These are phyloP conservation scores for Catocala sponsa DNA, from an alignment of 2,888 invertebrate genomes.

Conservation along the genomic window DNA sequence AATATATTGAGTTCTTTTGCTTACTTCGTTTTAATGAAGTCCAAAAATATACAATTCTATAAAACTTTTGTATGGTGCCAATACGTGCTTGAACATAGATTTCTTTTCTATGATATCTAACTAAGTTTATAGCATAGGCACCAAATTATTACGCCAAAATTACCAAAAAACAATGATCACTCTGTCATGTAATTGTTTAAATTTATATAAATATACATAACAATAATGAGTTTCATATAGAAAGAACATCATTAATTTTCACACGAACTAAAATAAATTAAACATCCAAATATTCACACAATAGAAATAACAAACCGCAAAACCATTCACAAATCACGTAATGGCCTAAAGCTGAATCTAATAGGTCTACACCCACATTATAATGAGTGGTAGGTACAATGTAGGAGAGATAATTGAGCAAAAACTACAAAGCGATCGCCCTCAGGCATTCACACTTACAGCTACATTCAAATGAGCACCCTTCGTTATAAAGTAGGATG, in stretches of 20 bases:
- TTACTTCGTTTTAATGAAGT: too few species aligned
- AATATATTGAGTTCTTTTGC: too few species aligned
- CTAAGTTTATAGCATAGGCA: too few species aligned
- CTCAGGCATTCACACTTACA: slow-evolving; percentile 68
- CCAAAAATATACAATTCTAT: too few species aligned
- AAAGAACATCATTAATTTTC: neutral
- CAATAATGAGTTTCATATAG: too few species aligned
- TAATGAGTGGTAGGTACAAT: slow-evolving; percentile 78
- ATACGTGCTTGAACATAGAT: too few species aligned
- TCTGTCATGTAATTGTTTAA: too few species aligned
- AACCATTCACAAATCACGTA: slow-evolving; percentile 57
- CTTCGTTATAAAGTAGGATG: slow-evolving; percentile 59
- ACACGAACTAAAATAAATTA: slow-evolving; percentile 21
- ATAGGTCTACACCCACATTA: slow-evolving; percentile 72
- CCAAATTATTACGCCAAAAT: too few species aligned
- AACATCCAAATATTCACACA: slow-evolving; percentile 29
- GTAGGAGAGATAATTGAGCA: slow-evolving; percentile 79
- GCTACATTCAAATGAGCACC: slow-evolving; percentile 82
- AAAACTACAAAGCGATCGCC: slow-evolving; percentile 81
- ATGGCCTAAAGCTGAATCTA: slow-evolving; percentile 83
- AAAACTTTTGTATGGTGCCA: too few species aligned
- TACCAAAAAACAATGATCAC: too few species aligned
- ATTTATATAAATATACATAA: too few species aligned
- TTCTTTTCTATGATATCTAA: too few species aligned
- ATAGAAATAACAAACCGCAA: slow-evolving; percentile 46